phyloP scores from a whole-genome alignment of 64 coral and sea anemone genomes.

The Acropora yongei region DNA sequence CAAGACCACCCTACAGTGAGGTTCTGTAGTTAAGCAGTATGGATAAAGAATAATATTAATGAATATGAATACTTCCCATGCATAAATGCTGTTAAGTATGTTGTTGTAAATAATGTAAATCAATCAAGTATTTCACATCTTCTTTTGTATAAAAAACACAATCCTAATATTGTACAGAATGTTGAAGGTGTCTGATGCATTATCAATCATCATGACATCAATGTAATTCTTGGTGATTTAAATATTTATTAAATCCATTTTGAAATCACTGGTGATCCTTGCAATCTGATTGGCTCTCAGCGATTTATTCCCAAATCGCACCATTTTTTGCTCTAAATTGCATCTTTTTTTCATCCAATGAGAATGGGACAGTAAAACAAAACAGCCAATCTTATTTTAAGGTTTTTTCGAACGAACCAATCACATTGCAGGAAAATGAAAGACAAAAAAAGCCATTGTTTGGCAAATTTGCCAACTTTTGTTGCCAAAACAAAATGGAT shows the following conservation, averaged over 20 bases:
- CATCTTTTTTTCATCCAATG: too few relatives aligned
- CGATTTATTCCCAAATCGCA: too few relatives aligned
- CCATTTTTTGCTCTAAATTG: too few relatives aligned
- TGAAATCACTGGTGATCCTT: too few relatives aligned
- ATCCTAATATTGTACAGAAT: constrained; percentile 39
- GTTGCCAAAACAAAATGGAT: too few relatives aligned
- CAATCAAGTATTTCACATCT: constrained; percentile 12
- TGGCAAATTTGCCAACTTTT: too few relatives aligned
- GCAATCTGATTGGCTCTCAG: too few relatives aligned
- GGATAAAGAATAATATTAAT: constrained; percentile 48
- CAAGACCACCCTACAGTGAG: constrained; percentile 63
- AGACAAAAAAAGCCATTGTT: too few relatives aligned
- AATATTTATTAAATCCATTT: not conserved
- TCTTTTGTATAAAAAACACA: constrained; percentile 39
- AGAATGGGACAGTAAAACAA: too few relatives aligned
- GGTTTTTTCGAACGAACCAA: too few relatives aligned
- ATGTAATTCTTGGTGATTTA: constrained; percentile 70
- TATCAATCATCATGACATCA: constrained; percentile 38
- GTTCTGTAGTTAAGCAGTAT: constrained; percentile 71
- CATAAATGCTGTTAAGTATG: constrained; percentile 68
- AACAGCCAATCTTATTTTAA: too few relatives aligned
- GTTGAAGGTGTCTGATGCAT: constrained; percentile 17
- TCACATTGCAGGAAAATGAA: too few relatives aligned
- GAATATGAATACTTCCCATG: constrained; percentile 64
- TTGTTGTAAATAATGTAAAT: constrained; percentile 7